Evolutionary conservation across 2,888 invertebrate genomes (phyloP), one percentile per base, ranked within the genome.

Genomic region (Agriopis aurantiaria): DNA sequence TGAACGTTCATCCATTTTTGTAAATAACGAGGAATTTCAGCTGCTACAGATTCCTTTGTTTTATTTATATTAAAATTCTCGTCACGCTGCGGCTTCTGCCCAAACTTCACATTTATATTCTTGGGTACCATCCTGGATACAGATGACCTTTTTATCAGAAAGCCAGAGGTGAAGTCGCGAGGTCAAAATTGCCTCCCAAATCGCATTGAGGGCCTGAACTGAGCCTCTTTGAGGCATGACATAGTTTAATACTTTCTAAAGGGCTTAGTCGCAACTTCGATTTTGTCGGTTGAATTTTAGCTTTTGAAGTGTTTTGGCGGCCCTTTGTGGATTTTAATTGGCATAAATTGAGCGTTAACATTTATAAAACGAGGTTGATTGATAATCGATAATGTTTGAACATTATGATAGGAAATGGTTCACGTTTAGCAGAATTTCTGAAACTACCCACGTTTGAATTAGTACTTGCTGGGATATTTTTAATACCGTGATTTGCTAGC

Each of bases 71-170:
- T 66, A 70, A 65, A 66, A 66, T 70, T 66, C 66, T 48, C 66
- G 55, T 70, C 65, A 66, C 63, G 81, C 82, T 81, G 68, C 5
- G 4, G 72, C 82, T 77, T 12, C 51, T 72, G 74, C 73, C 60
- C 62, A 73, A 74, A 75, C 67, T 71, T 74, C 77, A 81, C 84
- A 85, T 88, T 88, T 85, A 85, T 88, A 89, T 89, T 88, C 86
- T 75, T 74, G 66, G 71, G 76, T 78, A 75, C 69, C 72, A 72
- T 65, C 75, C 68, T 74, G 83, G 80, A 78, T 84, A 83, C 77
- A 82, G 81, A 85, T 83, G 87, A 86, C 88, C 87, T 87, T 85
- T 88, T 86, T 86, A 88, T 80, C 83, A 80, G 76, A 83, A 81
- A 79, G 81, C 72, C 68, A 72, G 67, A 68, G 55, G 72, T 61